These are phyloP conservation scores for Labrus mixtus DNA, from an alignment of 2,113 vertebrate genomes.

Conservation along the genomic window DNA sequence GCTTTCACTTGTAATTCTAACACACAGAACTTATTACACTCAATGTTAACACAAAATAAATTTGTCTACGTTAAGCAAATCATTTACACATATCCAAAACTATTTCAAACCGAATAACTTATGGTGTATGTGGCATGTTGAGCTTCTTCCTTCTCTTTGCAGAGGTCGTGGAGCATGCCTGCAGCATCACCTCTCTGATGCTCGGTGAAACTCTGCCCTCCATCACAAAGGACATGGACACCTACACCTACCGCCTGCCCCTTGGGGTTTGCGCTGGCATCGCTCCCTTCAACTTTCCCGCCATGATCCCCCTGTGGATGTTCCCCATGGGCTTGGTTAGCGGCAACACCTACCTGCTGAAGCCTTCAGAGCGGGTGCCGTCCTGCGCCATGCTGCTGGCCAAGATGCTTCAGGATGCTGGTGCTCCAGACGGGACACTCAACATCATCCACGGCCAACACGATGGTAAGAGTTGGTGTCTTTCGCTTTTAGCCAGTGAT, in stretches of 20 bases:
- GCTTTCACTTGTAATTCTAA: not conserved
- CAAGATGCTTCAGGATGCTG: slow-evolving; percentile 93
- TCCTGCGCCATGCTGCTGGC: slow-evolving; percentile 93
- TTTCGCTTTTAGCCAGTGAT: not conserved
- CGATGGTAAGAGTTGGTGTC: slow-evolving; percentile 80
- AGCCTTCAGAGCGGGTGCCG: slow-evolving; percentile 96
- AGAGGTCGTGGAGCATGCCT: slow-evolving; percentile 98
- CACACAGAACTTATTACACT: not conserved
- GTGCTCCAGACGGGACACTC: slow-evolving; percentile 92
- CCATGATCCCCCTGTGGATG: slow-evolving; percentile 99
- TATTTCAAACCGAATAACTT: too few species aligned
- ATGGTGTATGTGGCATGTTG: not conserved
- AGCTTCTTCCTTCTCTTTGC: slow-evolving; percentile 45
- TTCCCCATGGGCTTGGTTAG: slow-evolving; percentile 97
- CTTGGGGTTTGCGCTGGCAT: slow-evolving; percentile 95
- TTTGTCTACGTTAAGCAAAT: not conserved
- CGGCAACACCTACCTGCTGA: slow-evolving; percentile 96
- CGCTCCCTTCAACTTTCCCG: slow-evolving; percentile 96
- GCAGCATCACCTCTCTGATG: slow-evolving; percentile 96
- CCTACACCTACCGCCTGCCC: slow-evolving; percentile 92
- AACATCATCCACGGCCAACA: slow-evolving; percentile 97
- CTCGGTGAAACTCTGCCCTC: slow-evolving; percentile 96
- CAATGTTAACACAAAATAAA: not conserved
- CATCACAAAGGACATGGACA: slow-evolving; percentile 99
- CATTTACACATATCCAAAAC: not conserved